Conservation (phyloP, 2,888 invertebrate species). For the Lathronympha strigana region DNA sequence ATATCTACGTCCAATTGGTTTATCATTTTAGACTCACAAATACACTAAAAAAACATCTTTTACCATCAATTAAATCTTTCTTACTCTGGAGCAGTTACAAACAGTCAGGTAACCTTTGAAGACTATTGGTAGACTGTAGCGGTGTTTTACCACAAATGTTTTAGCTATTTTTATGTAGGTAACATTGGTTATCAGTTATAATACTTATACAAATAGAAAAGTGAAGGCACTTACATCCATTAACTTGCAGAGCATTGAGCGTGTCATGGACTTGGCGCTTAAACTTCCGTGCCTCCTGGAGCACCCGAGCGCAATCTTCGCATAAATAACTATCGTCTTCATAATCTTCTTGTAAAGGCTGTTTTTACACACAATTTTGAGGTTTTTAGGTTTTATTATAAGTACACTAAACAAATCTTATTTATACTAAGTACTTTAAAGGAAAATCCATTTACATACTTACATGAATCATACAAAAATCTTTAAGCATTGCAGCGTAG, state of each 20-base stretch:
- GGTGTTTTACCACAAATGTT: too few species aligned
- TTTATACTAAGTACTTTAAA: background rate
- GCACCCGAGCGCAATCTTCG: constrained; percentile 40
- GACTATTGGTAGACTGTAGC: too few species aligned
- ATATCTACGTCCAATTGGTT: too few species aligned
- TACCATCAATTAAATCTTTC: too few species aligned
- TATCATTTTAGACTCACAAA: too few species aligned
- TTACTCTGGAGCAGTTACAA: too few species aligned
- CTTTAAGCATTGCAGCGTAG: constrained; percentile 39
- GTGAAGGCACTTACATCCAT: constrained; percentile 45
- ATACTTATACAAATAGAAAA: too few species aligned
- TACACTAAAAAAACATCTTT: too few species aligned
- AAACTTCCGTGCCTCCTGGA: constrained; percentile 43
- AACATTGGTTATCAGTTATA: too few species aligned
- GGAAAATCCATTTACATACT: background rate
- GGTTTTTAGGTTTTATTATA: background rate
- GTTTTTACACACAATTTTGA: background rate
- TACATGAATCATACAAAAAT: constrained; percentile 41
- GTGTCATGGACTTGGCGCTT: constrained; percentile 44
- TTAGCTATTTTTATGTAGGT: too few species aligned
- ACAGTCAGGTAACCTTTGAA: too few species aligned
- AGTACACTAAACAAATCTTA: background rate
- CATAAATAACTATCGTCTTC: constrained; percentile 48
- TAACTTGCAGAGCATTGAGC: constrained; percentile 45
- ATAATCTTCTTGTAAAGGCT: constrained; percentile 45